Evolutionary conservation across 1,140 invertebrate genomes (phyloP).

Genomic region (Battus philenor): DNA sequence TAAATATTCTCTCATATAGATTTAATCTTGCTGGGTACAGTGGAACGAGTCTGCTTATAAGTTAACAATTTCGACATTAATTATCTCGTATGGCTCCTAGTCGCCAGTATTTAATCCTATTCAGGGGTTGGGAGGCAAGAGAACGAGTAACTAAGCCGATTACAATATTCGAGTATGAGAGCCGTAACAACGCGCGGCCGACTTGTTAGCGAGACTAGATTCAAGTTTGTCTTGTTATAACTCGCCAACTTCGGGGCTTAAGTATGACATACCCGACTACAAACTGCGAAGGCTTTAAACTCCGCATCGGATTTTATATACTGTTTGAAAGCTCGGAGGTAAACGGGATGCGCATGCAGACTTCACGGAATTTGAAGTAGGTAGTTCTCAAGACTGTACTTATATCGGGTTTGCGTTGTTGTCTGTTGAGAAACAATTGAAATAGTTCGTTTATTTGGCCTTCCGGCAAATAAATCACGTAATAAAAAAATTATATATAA

Average conservation of each 20-base stretch:
- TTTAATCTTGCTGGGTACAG: too few relatives aligned
- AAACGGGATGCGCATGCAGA: slow-evolving; percentile 11
- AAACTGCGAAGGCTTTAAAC: slow-evolving; percentile 29
- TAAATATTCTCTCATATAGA: too few relatives aligned
- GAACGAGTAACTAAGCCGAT: slow-evolving; percentile 51
- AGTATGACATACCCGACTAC: slow-evolving; percentile 31
- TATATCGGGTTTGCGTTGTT: background rate
- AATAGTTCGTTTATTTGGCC: slow-evolving; percentile 5
- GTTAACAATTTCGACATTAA: slow-evolving; percentile 27
- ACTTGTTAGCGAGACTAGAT: slow-evolving; percentile 46
- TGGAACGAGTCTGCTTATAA: slow-evolving; percentile 17
- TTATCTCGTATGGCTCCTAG: slow-evolving; percentile 27
- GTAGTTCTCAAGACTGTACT: slow-evolving; percentile 1
- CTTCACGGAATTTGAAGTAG: slow-evolving; percentile 10
- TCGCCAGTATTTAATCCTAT: slow-evolving; percentile 40
- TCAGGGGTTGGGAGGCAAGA: slow-evolving; percentile 40
- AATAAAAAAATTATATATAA: too few relatives aligned
- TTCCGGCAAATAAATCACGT: too few relatives aligned
- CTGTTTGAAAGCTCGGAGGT: slow-evolving; percentile 9
- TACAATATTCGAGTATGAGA: slow-evolving; percentile 46
- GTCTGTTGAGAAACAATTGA: slow-evolving; percentile 7
- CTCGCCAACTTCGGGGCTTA: slow-evolving; percentile 30
- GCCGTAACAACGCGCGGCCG: slow-evolving; percentile 33
- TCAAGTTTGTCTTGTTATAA: slow-evolving; percentile 62
- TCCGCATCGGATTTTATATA: slow-evolving; percentile 19